Base-by-base conservation (phyloP, 2,888 invertebrate species). In the Dexiosoma caninum region DNA sequence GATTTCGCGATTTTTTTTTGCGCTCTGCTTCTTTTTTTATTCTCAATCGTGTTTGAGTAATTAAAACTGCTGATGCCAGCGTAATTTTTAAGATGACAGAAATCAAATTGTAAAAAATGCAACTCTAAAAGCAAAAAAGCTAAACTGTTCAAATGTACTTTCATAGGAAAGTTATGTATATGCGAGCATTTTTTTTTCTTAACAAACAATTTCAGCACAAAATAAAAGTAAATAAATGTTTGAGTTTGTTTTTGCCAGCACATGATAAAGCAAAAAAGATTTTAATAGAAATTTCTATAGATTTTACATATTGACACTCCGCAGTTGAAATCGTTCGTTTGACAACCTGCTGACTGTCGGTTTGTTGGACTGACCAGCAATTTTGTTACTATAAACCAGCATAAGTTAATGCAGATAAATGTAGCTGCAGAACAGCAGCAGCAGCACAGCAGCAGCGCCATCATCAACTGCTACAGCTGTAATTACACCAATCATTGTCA, bases 31-130 rank as follows among this genome's bases (percentile, higher is more conserved):
- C 40, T 27, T 49, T 51, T 3, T 2, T 19, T n/a, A n/a, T 27
- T 32, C 8, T 62, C 19, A 32, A 32, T 37, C 23, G 23, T 30
- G 14, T 75, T 64, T 30, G 44, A 59, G 64, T 57, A 70, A 79
- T 79, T 75, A 79, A 79, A 69, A 64, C 57, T 62, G 67, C 55
- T 79, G 74, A 69, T 69, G 74, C 62, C 49, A 69, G 72, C 66
- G 69, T 60, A 60, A 49, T 75, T 53, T 78, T 79, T 57, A 55
- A 27, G 49, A 71, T 51, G 51, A 64, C 60, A 76, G 27, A 53
- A 60, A 57, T 8, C 23, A 51, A 62, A 64, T 30, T 6, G 10
- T n/a, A n/a, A 51, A 60, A 49, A 27, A 9, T 5, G n/a, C 40
- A n/a, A 53, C 40, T 32, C 40, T 30, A 23, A 7, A 7, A 46